Evolutionary conservation across 2,113 vertebrate species (phyloP), one percentile per base, ranked within the genome.

Genomic region (Chinchilla lanigera): DNA sequence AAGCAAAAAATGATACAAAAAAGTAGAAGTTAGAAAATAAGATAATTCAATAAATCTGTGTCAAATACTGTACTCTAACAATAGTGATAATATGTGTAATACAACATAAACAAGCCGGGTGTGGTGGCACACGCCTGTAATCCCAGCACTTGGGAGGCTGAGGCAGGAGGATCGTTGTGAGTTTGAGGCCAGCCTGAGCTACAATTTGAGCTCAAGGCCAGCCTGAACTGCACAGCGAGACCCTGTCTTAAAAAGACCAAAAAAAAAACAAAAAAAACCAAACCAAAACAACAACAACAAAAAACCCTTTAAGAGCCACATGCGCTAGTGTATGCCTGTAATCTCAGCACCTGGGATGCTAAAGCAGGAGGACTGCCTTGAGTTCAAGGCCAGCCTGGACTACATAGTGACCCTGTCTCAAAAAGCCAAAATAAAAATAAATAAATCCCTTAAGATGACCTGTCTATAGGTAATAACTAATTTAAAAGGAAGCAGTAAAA

Each of bases 1-100:
- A 93, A 95, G 50, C 60, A 89, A 50, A 96, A 91, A 93, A 65
- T 44, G 28, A 22, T 84, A 38, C 83, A 78, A 41, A 87, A 96
- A 90, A 89, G 50, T 58, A 89, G 7, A 8, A 78, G 7, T 33
- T 47, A 83, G n/a, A 93, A 81, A 56, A 91, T 33, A 82, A 95
- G 82, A 24, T 3, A 88, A 78, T 56, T 97, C 3, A 75, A 44
- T 83, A 88, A 80, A 56, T 84, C 8, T 56, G 6, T 19, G 35
- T 24, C 50, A 19, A 63, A 60, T 3, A 77, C 13, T 77, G 6
- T 30, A 50, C 12, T 28, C 33, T 61, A 60, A 58, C 13, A 67
- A 73, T 26, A 2, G 38, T 11, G 44, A 54, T 41, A 82, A 38
- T 26, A 28, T 8, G n/a, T 22, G 8, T 30, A 65, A 83, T 10